Base-by-base conservation (phyloP, 2,797 vertebrate genomes). In the Scolopax bukidnonensis region DNA sequence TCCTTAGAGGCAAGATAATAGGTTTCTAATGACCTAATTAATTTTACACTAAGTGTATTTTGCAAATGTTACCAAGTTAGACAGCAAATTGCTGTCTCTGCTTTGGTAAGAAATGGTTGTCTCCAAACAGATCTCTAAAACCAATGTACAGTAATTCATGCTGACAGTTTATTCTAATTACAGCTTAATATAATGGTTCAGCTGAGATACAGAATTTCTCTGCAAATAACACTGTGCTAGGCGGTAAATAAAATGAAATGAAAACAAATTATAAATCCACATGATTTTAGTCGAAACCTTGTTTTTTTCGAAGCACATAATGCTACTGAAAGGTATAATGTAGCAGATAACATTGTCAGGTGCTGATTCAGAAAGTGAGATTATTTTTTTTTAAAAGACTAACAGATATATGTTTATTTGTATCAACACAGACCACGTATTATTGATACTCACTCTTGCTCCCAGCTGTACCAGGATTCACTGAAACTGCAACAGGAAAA, bases 1-100 rank as follows among this genome's bases (percentile, higher is more conserved):
- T 95, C 71, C 73, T 94, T 30, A 70, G 82, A 94, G 89, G 84
- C 36, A 53, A 93, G 94, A 94, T 93, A 97, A 95, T 89, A 79
- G 86, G 60, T 87, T 97, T 79, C 89, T 97, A 97, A 97, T 93
- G 96, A 96, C 75, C 86, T 89, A 94, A 97, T 97, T 96, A 97
- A 97, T 97, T 97, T 97, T 79, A 93, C 36, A 91, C 65, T 57
- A 59, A 84, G 74, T 74, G 64, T 87, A 51, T 86, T 96, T 89
- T 94, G 73, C 43, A 88, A 96, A 86, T 40, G 61, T 48, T 48
- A 91, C 78, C 36, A 79, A 92, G 69, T 94, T 63, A 94, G 90
- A 87, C 65, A 95, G 90, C 50, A 95, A 94, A 96, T 89, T 92
- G 89, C 63, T 89, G 70, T 75, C 56, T 91, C 76, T 90, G 69